Evolutionary conservation across 2,888 invertebrate genomes (phyloP), one percentile per base, ranked within the genome.

Genomic region (Cephus runcator): DNA sequence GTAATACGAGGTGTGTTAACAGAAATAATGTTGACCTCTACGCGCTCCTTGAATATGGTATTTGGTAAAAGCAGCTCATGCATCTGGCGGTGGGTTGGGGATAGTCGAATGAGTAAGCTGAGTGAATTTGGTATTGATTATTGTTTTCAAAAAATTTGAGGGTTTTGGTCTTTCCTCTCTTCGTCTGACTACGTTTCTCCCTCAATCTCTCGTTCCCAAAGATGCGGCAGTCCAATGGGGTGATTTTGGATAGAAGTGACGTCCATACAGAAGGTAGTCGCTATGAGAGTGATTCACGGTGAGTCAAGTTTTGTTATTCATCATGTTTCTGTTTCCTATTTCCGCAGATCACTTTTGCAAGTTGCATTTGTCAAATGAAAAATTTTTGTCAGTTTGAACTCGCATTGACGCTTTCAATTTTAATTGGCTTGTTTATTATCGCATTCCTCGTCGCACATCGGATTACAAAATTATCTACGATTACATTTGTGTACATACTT

Each of bases 71-170:
- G 23, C 56, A 56, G 56, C 9, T 23, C 2, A 2, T 56, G 1
- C 23, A 56, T 56, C 23, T 23, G 56, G 6, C 6, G 56, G 23
- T 56, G 23, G 56, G 9, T 56, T 9, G 56, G 56, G 56, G 56
- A 56, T 56, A 56, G 56, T 56, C 56, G 56, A 56, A 56, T 23
- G 56, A 56, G 23, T 56, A 71, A 73, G 75, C 56, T 35, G 69
- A 78, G 79, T 82, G 79, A 77, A 82, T 81, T 81, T 80, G 79
- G 76, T 83, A 83, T 83, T 81, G 81, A 83, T 83, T 81, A 80
- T 82, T 75, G 82, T 81, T 79, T 83, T 83, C 80, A 78, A 75
- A 76, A 81, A 83, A 83, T 80, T 75, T 73, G 76, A 73, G 76
- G 79, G 79, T 56, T 36, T 73, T 75, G 69, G 71, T 79, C 75